These are phyloP conservation scores for Euphonia xanthogaster DNA, from an alignment of 2,797 vertebrate species.

Conservation along the genomic window DNA sequence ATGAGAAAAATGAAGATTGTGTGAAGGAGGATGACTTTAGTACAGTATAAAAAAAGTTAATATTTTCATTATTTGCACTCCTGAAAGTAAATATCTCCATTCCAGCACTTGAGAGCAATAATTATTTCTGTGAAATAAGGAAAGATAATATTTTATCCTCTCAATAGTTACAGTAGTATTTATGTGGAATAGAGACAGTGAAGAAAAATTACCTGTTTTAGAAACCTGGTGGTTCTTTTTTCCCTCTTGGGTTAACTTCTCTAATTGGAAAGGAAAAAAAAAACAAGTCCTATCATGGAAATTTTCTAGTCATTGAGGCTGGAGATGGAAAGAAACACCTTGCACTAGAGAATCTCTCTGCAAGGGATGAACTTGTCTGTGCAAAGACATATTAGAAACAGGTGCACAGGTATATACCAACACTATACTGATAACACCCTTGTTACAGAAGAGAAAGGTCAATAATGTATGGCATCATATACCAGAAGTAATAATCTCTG, in stretches of 20 bases:
- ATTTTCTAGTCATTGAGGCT: background rate
- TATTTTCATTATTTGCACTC: background rate
- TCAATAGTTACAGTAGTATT: background rate
- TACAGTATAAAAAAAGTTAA: background rate
- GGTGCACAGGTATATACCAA: fast-evolving
- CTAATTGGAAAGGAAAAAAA: background rate
- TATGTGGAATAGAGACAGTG: background rate
- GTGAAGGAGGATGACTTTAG: background rate
- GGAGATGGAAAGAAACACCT: background rate
- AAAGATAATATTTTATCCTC: background rate
- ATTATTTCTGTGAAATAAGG: background rate
- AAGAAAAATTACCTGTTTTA: background rate
- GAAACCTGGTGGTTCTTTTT: background rate
- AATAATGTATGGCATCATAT: background rate
- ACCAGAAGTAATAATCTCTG: background rate
- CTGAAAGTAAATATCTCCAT: constrained; percentile 6
- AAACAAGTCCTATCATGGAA: background rate
- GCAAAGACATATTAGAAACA: background rate
- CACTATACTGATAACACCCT: background rate
- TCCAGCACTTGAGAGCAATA: background rate
- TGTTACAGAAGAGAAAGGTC: background rate
- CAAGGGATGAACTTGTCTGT: background rate
- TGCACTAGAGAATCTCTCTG: background rate
- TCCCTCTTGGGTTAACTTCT: background rate
- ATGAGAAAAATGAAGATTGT: background rate